Evolutionary conservation across 2,888 invertebrate species (phyloP), one percentile per base, ranked within the genome.

Genomic region (Stenchaetothrips biformis): DNA sequence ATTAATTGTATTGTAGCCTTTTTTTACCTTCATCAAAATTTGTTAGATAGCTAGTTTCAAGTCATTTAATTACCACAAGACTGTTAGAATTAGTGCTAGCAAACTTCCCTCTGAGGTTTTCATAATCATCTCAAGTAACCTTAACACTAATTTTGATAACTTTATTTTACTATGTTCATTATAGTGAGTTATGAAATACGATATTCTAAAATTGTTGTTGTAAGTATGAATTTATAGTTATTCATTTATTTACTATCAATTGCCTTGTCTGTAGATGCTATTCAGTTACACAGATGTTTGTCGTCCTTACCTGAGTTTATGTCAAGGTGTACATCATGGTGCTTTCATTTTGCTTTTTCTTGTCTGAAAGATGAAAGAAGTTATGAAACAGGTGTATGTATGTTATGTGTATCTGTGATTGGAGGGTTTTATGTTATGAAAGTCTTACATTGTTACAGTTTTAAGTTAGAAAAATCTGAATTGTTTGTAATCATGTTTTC

Each of bases 21-120:
- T 37, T 37, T 37, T 37, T 37, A 37, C 37, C 37, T 37, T 37
- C 37, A 37, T 37, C 37, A 37, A 37, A 37, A 37, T 37, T 4
- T 37, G 53, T 18, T 13, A 53, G 18, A 53, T 18, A 18, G 67
- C 67, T 74, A 25, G 67, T 74, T 25, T 11, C 25, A n/a, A 74
- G 67, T 25, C 67, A 67, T 67, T n/a, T 21, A n/a, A 21, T 74
- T 21, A 74, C 67, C 11, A 74, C 67, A 74, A 74, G 67, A 74
- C 67, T 74, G 67, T 25, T 74, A 74, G 67, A 74, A 11, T 74
- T 74, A 74, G 67, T 25, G 8, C 53, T 21, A 74, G 25, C 25
- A 25, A 25, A 25, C 25, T 74, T 59, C 18, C 59, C 37, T 37
- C 37, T 37, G 37, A 37, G 37, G 37, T 53, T 53, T 11, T 74